phyloP scores from a whole-genome alignment of 1,140 invertebrate genomes.

The Caerostris extrusa region DNA sequence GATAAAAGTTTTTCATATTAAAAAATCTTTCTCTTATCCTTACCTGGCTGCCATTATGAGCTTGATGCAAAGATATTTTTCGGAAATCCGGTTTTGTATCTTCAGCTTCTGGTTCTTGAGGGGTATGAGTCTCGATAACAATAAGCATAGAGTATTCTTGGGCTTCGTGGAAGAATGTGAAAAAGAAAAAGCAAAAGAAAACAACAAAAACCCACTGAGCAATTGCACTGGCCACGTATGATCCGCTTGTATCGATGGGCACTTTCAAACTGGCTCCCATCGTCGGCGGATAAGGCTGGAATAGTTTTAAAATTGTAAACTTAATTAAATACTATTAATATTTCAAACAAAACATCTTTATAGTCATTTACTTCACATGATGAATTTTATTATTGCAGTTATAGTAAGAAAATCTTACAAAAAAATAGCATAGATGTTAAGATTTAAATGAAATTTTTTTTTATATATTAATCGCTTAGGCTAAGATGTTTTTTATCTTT shows the following conservation, averaged over 20 bases:
- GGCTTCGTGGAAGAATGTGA: slow-evolving; percentile 68
- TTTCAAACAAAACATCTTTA: too few relatives aligned
- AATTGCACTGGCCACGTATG: slow-evolving; percentile 33
- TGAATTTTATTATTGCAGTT: too few relatives aligned
- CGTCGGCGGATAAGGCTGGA: slow-evolving; percentile 63
- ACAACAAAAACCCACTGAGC: slow-evolving; percentile 64
- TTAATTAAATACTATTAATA: too few relatives aligned
- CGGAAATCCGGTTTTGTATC: slow-evolving; percentile 45
- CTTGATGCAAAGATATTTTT: slow-evolving; percentile 32
- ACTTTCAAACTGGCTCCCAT: slow-evolving; percentile 59
- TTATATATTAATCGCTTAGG: too few relatives aligned
- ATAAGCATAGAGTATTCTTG: slow-evolving; percentile 57
- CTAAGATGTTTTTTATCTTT: too few relatives aligned
- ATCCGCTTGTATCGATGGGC: slow-evolving; percentile 63
- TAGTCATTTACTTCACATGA: too few relatives aligned
- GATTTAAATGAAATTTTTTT: too few relatives aligned
- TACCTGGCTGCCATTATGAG: slow-evolving; percentile 54
- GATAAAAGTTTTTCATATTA: too few relatives aligned
- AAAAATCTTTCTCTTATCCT: not conserved
- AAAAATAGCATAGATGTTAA: too few relatives aligned
- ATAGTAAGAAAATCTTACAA: too few relatives aligned
- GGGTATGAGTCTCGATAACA: slow-evolving; percentile 58
- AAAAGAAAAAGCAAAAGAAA: slow-evolving; percentile 70
- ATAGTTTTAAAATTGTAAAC: not conserved
- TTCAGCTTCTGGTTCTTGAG: slow-evolving; percentile 28